Evolutionary conservation across 2,113 vertebrate species (phyloP), one percentile per base, ranked within the genome.

Genomic region (Ailurus styani): DNA sequence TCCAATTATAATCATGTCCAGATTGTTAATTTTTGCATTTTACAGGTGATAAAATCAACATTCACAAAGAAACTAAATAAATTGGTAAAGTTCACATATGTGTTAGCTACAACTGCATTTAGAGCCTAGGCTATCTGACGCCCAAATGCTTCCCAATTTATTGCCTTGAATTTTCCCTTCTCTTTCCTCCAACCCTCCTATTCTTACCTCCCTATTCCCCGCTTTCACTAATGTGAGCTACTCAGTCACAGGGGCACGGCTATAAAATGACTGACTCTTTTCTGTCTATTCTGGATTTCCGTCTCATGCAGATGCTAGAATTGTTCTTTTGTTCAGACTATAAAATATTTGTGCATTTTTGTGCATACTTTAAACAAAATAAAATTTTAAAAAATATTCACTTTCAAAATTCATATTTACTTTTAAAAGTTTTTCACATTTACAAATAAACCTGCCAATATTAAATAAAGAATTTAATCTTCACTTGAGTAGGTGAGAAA

Each of bases 141-240:
- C 55, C n/a, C 11, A 47, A 31, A 27, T n/a, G 20, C 17, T 60
- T 83, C 10, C 2, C 25, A 8, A 23, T 42, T 89, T 20, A 42
- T 21, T 13, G 21, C 15, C 17, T 47, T 34, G n/a, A 13, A 29
- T n/a, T 52, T 50, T 54, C 20, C 6, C 31, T 85, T 29, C 3
- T n/a, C 1, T 45, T 3, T 9, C 9, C 2, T 7, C n/a, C 25
- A 14, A 7, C 17, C 21, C 10, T 40, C 6, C 17, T 12, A 6
- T 37, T 50, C 34, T 96, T 1, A 34, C 9, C 5, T 13, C 5
- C 27, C 7, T 47, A 8, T 42, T n/a, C 1, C 2, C 34, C 42
- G 29, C 27, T 52, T 37, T 31, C 31, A 55, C 2, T 10, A 27
- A 25, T 40, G 5, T 37, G 34, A 50, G 27, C 8, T 21, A 10